phyloP scores from a whole-genome alignment of 2,888 invertebrate species.

The Dynastes hyllus region DNA sequence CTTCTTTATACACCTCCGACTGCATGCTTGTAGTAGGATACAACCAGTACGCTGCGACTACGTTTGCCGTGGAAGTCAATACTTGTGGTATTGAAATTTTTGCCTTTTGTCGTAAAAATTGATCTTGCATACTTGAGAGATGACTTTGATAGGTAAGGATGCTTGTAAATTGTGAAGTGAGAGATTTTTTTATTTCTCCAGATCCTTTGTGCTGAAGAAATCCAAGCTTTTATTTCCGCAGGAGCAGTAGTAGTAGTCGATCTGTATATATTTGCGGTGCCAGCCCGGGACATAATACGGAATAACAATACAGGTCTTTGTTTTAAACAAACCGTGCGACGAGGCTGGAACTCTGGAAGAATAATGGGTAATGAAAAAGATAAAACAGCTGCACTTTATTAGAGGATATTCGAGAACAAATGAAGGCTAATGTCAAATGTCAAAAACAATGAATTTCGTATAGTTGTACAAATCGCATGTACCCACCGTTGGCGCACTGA shows the following conservation, averaged over 20 bases:
- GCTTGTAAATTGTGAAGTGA: conserved; percentile 49
- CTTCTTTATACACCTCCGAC: neutral
- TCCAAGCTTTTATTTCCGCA: conserved; percentile 8
- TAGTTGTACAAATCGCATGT: no score
- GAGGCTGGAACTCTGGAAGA: no score
- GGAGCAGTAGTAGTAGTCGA: neutral
- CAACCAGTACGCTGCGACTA: conserved; percentile 10
- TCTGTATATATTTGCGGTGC: neutral
- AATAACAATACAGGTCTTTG: neutral
- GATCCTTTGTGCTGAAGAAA: conserved; percentile 7
- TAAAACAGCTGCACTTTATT: no score
- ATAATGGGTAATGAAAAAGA: no score
- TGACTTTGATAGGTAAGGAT: conserved; percentile 50
- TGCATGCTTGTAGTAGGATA: conserved; percentile 16
- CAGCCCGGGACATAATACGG: neutral
- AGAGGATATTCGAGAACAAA: no score
- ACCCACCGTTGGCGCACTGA: no score
- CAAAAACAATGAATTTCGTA: no score
- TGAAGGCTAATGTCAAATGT: no score
- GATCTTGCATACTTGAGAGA: conserved; percentile 55
- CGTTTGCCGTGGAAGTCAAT: conserved; percentile 14
- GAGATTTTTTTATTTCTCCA: conserved; percentile 28
- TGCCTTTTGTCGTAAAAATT: conserved; percentile 57
- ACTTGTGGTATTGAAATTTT: conserved; percentile 56
- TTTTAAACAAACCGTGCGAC: neutral